Evolutionary conservation across 2,888 invertebrate genomes (phyloP).

Genomic region (Hypolimnas misippus): DNA sequence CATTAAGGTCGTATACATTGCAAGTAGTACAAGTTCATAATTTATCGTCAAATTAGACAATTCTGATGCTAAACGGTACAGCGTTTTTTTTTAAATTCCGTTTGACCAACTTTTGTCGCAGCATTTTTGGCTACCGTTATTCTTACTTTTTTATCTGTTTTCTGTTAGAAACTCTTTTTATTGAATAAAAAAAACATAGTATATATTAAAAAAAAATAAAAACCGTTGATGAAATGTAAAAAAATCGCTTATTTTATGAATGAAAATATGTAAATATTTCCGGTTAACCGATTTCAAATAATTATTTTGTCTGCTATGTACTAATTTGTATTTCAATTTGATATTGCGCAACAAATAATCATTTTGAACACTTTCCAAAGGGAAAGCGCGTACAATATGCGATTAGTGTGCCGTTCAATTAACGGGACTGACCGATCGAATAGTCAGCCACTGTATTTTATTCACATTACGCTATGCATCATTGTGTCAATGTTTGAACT

Average conservation of each 20-base stretch:
- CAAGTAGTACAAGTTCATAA: background rate
- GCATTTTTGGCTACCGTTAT: conserved; percentile 6
- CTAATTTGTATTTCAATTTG: conserved; percentile 23
- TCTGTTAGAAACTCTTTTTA: background rate
- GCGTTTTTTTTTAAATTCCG: conserved; percentile 11
- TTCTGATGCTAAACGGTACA: background rate
- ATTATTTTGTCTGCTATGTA: conserved; percentile 14
- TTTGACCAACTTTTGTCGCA: conserved; percentile 13
- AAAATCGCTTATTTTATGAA: no score
- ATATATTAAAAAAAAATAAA: no score
- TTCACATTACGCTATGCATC: conserved; percentile 33
- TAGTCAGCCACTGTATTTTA: conserved; percentile 44
- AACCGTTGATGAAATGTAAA: no score
- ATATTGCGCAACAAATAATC: conserved; percentile 38
- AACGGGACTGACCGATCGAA: conserved; percentile 67
- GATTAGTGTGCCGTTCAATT: conserved; percentile 73
- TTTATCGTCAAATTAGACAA: conserved; percentile 2
- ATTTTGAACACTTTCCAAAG: conserved; percentile 69
- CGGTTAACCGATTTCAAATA: background rate
- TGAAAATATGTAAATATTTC: no score
- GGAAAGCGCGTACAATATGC: conserved; percentile 73
- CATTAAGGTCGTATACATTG: background rate
- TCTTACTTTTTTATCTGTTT: background rate
- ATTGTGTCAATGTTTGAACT: conserved; percentile 38
- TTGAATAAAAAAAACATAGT: no score